Conservation (phyloP, 1,140 invertebrate species). For the Papilio xuthus region DNA sequence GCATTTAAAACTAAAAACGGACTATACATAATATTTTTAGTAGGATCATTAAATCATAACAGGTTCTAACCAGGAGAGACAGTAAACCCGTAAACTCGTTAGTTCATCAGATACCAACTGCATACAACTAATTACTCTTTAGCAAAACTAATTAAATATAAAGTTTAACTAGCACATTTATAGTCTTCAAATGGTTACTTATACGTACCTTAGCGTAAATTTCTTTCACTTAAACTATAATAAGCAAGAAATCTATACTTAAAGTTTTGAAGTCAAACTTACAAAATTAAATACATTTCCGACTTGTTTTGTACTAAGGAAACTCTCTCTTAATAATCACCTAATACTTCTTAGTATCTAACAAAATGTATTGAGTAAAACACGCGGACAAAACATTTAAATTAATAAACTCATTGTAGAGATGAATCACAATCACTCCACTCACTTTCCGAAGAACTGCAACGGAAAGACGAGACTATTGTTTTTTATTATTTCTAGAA, state of each 20-base stretch:
- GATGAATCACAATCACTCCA: constrained; percentile 12
- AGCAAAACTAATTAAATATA: background rate
- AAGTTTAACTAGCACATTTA: background rate
- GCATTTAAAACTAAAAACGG: too few relatives aligned
- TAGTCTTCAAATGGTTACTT: background rate
- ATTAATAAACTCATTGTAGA: constrained; percentile 13
- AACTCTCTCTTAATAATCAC: background rate
- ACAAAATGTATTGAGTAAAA: background rate
- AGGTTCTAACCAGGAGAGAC: background rate
- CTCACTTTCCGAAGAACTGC: constrained; percentile 13
- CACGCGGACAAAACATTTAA: background rate
- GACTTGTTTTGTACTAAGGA: too few relatives aligned
- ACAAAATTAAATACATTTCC: too few relatives aligned
- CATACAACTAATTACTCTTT: background rate
- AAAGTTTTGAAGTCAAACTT: too few relatives aligned
- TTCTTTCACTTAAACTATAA: too few relatives aligned
- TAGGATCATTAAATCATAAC: background rate
- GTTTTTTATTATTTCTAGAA: constrained; percentile 21
- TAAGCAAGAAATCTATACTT: background rate
- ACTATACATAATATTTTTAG: too few relatives aligned
- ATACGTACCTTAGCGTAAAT: background rate
- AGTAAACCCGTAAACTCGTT: background rate
- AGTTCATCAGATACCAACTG: background rate
- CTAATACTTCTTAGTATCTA: background rate
- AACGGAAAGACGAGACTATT: constrained; percentile 14